Evolutionary conservation across 2,113 vertebrate species (phyloP).

Genomic region (Craseonycteris thonglongyai): DNA sequence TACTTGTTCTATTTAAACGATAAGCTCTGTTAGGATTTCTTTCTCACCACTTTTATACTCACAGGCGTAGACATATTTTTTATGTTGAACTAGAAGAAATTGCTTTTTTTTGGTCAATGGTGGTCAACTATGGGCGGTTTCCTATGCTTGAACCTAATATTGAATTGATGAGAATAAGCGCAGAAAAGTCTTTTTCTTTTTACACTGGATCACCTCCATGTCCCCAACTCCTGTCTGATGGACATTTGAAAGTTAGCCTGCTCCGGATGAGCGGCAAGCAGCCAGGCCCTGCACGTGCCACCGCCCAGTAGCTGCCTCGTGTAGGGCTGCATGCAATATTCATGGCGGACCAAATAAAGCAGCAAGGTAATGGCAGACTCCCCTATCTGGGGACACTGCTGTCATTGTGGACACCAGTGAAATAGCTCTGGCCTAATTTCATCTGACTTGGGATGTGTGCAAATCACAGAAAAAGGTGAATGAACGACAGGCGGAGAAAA

Average conservation of each 20-base stretch:
- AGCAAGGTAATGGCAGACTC: constrained; percentile 82
- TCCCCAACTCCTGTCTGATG: neutral
- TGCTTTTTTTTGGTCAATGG: neutral
- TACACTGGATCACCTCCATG: neutral
- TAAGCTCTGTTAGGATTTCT: neutral
- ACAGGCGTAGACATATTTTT: neutral
- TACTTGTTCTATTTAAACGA: neutral
- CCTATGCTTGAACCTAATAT: neutral
- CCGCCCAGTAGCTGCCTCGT: constrained; percentile 76
- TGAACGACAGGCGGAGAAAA: constrained; percentile 78
- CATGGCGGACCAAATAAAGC: constrained; percentile 84
- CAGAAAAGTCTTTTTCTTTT: neutral
- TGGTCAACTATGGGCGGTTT: neutral
- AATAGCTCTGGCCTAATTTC: constrained; percentile 92
- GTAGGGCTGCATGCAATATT: constrained; percentile 91
- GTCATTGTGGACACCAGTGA: constrained; percentile 82
- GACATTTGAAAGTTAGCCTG: neutral
- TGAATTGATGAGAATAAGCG: neutral
- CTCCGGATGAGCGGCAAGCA: neutral
- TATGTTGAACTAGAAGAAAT: neutral
- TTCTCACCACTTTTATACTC: neutral
- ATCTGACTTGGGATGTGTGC: constrained; percentile 90
- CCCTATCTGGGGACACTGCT: constrained; percentile 85
- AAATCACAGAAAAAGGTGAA: constrained; percentile 85
- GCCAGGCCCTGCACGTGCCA: neutral